Evolutionary conservation across 2,888 invertebrate genomes (phyloP).

Genomic region (Laothoe populi): DNA sequence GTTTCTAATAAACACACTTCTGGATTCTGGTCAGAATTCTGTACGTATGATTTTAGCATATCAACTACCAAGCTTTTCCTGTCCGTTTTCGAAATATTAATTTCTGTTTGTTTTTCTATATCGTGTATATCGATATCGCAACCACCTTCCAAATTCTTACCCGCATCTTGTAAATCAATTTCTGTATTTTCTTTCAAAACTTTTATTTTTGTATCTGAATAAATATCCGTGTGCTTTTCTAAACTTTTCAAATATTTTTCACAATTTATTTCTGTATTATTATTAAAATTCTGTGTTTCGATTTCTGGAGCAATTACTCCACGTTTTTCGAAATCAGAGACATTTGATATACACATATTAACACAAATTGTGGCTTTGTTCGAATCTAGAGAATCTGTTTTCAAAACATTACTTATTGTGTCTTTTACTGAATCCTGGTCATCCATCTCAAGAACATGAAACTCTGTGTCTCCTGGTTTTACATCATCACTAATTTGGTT

Average conservation of each 20-base stretch:
- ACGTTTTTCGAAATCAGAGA: neutral
- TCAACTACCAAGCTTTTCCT: neutral
- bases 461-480: too few relatives aligned
- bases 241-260: neutral
- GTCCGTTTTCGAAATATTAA: neutral
- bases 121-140: neutral
- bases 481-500: neutral
- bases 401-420: neutral
- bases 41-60: neutral
- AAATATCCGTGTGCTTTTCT: neutral
- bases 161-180: too few relatives aligned
- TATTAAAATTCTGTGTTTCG: too few relatives aligned
- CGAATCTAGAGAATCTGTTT: neutral
- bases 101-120: neutral
- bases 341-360: neutral
- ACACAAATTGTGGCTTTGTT: neutral
- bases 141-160: neutral
- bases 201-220: neutral
- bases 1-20: neutral
- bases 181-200: too few relatives aligned
- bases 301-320: neutral
- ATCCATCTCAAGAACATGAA: neutral
- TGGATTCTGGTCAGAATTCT: neutral
- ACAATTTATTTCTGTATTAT: neutral
- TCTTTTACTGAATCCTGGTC: too few relatives aligned